phyloP scores from a whole-genome alignment of 2,113 vertebrate genomes.

The Stegastes partitus region DNA sequence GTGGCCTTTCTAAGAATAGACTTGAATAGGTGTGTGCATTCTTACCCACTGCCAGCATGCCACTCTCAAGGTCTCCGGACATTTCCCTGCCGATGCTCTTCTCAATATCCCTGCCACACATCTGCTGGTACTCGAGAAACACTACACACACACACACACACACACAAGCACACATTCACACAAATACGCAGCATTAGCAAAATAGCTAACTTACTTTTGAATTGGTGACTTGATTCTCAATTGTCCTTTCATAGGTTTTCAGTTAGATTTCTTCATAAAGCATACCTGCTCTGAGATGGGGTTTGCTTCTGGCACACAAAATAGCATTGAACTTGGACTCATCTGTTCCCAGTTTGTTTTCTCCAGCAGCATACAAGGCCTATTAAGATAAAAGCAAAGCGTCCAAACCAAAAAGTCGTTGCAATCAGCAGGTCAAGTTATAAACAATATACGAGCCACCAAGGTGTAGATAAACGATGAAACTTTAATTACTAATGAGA shows the following conservation, averaged over 20 bases:
- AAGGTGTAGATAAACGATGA: not conserved
- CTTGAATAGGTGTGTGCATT: conserved; percentile 1
- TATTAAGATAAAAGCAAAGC: conserved; percentile 18
- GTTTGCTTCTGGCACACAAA: conserved; percentile 92
- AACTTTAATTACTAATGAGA: not conserved
- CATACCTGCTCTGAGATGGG: conserved; percentile 94
- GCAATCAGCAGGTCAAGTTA: not conserved
- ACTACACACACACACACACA: conserved; percentile 81
- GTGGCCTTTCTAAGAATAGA: not conserved
- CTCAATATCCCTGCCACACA: conserved; percentile 95
- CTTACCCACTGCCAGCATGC: conserved; percentile 98
- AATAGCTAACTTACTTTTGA: not conserved
- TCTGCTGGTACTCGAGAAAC: conserved; percentile 94
- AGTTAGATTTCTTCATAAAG: not conserved
- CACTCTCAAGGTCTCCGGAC: conserved; percentile 96
- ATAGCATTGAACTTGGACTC: conserved; percentile 98
- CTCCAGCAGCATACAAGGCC: conserved; percentile 95
- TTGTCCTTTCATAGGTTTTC: not conserved
- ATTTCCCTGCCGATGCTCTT: conserved; percentile 95
- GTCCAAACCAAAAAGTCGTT: not conserved
- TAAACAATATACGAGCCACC: not conserved
- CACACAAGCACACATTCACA: conserved; percentile 6
- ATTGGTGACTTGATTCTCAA: not conserved
- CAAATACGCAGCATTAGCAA: conserved; percentile 6
- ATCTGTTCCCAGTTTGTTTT: conserved; percentile 96